Evolutionary conservation across 2,113 vertebrate genomes (phyloP).

Genomic region (Hydrolagus affinis): DNA sequence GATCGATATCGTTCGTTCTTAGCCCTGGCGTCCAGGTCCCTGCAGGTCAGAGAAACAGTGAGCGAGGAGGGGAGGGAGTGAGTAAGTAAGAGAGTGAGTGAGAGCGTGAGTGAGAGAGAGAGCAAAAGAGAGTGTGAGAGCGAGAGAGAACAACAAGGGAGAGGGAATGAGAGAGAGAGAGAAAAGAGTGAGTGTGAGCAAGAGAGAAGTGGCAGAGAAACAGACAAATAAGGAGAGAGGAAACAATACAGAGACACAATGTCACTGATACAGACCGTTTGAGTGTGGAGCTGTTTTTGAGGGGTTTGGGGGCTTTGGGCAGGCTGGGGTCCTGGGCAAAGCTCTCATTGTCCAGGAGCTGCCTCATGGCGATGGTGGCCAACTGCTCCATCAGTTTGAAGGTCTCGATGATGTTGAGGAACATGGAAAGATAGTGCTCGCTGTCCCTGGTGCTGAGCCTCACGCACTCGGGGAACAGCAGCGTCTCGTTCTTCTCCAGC

Average conservation of each 20-base stretch:
- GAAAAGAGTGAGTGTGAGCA: too few species aligned
- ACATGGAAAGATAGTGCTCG: slow-evolving; percentile 94
- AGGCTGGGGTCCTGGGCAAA: slow-evolving; percentile 74
- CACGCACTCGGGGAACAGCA: slow-evolving; percentile 89
- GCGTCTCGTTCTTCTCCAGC: slow-evolving; percentile 84
- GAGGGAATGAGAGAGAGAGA: neutral
- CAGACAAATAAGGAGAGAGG: too few species aligned
- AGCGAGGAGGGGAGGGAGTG: neutral
- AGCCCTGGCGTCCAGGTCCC: slow-evolving; percentile 85
- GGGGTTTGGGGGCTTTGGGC: slow-evolving; percentile 70
- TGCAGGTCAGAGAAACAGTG: slow-evolving; percentile 40
- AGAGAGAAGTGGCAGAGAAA: too few species aligned
- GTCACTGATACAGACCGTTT: slow-evolving; percentile 56
- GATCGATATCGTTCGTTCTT: slow-evolving; percentile 88
- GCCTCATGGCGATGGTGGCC: slow-evolving; percentile 88
- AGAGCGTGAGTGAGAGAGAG: too few species aligned
- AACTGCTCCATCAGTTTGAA: slow-evolving; percentile 96
- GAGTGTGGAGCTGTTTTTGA: slow-evolving; percentile 80
- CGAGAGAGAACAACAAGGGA: neutral
- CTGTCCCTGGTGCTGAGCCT: slow-evolving; percentile 77
- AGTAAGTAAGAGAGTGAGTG: neutral
- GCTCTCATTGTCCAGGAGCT: slow-evolving; percentile 79
- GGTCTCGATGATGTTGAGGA: slow-evolving; percentile 88
- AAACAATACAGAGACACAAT: too few species aligned
- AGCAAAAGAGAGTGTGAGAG: neutral